These are phyloP conservation scores for Malurus cyaneus DNA, from an alignment of 2,113 vertebrate genomes.

Conservation along the genomic window DNA sequence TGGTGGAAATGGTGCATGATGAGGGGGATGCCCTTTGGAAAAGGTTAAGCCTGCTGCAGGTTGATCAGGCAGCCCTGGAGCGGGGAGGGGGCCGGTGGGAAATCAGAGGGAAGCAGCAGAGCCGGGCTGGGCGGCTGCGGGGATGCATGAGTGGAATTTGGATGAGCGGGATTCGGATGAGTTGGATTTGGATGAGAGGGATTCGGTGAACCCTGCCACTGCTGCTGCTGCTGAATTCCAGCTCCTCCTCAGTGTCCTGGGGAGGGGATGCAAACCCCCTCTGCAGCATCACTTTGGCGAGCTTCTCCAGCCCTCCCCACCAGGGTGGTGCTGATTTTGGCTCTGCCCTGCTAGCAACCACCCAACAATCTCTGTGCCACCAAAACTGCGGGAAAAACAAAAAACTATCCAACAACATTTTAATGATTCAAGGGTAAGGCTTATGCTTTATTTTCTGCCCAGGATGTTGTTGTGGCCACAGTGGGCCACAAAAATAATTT, in stretches of 20 bases:
- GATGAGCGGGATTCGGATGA: not conserved
- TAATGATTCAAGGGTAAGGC: no score
- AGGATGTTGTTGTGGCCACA: no score
- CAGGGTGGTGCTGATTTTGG: not conserved
- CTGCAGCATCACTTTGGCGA: fast-evolving
- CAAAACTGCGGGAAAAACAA: no score
- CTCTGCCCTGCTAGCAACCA: not conserved
- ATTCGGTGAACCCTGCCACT: not conserved
- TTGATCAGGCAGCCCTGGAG: not conserved
- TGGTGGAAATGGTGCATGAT: not conserved
- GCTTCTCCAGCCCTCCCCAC: not conserved
- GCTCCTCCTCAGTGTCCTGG: not conserved
- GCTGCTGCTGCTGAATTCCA: fast-evolving
- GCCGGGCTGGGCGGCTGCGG: not conserved
- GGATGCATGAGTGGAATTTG: fast-evolving
- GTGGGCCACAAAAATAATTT: no score
- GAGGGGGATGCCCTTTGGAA: constrained; percentile 60
- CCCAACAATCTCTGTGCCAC: no score
- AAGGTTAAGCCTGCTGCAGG: constrained; percentile 34
- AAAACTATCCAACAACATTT: no score
- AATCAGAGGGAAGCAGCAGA: not conserved
- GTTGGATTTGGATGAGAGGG: fast-evolving
- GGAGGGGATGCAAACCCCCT: fast-evolving
- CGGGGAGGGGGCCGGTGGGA: not conserved
- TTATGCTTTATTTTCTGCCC: no score